Base-by-base conservation (phyloP, 1,140 invertebrate species). In the Drosophila bocki region DNA sequence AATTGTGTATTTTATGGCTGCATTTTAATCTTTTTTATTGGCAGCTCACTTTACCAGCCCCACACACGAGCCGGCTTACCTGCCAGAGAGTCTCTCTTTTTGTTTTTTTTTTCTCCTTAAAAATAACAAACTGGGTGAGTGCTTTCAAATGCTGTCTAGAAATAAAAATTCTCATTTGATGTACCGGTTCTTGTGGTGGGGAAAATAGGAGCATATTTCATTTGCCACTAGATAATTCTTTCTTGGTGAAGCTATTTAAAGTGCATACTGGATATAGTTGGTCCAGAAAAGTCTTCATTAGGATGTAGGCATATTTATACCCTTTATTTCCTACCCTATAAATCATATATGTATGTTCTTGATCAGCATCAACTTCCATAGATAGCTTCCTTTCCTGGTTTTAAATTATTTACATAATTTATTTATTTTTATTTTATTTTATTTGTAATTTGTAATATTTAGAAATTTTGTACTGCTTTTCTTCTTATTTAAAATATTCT, bases 21-120 rank as follows among this genome's bases (percentile, higher is more conserved):
- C 80, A 80, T 80, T 87, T 87, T 87, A 87, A 86, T 86, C 69
- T 86, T 79, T 87, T 87, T 86, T 75, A 82, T 85, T 86, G 72
- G 70, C 80, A 59, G 59, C 56, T 77, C 63, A 42, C 50, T 45
- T 53, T 51, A 19, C 53, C 48, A 41, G 48, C 19, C 19, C 19
- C 53, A 56, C 75, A 68, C 64, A 45, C 41, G 45, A 75, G 26
- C 41, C 33, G 35, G 37, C 45, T 72, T 29, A 74, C 70, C 70
- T 72, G 67, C 17, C 29, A 9, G 9, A 50, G 48, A 33, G 29
- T 19, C 37, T 32, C 17, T 13, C 5, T 4, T 48, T 33, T 7
- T 3, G 1, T 39, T 5, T 6, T 11, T 5, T 6, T 11, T 53
- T 33, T 58, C 37, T 58, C 3, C 51, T 58, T 29, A 59, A 71